phyloP scores from a whole-genome alignment of 2,113 vertebrate genomes.

The Nannobrachium achirus region DNA sequence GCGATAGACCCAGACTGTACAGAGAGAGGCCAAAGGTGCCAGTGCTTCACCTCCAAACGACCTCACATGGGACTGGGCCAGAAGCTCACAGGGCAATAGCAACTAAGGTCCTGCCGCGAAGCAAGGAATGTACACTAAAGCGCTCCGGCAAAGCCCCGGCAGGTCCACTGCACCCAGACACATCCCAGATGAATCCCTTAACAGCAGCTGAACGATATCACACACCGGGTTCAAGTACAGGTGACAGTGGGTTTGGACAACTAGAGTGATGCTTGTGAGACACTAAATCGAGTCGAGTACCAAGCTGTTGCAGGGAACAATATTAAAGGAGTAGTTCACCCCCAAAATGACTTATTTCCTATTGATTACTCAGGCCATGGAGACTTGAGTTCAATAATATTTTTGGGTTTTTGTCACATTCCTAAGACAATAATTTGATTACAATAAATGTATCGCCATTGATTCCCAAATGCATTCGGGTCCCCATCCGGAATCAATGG shows the following conservation, averaged over 20 bases:
- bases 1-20: conserved; percentile 45
- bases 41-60: conserved; percentile 81
- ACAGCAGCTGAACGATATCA: conserved; percentile 23
- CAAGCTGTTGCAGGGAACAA: background rate
- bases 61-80: conserved; percentile 75
- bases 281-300: background rate
- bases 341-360: too few species aligned
- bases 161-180: conserved; percentile 2
- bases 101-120: conserved; percentile 30
- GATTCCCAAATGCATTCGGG: too few species aligned
- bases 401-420: too few species aligned
- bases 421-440: too few species aligned
- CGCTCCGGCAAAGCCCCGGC: conserved; percentile 11
- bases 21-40: conserved; percentile 47
- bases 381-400: too few species aligned
- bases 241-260: conserved; percentile 26
- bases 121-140: conserved; percentile 36
- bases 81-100: conserved; percentile 65
- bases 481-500: too few species aligned
- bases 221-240: conserved; percentile 32
- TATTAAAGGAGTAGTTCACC: too few species aligned
- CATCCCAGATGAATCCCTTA: conserved; percentile 27
- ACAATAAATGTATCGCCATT: too few species aligned
- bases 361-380: too few species aligned
- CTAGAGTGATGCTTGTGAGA: conserved; percentile 10